These are phyloP conservation scores for Chymomyza amoena DNA, from an alignment of 2,888 invertebrate species.

Conservation along the genomic window DNA sequence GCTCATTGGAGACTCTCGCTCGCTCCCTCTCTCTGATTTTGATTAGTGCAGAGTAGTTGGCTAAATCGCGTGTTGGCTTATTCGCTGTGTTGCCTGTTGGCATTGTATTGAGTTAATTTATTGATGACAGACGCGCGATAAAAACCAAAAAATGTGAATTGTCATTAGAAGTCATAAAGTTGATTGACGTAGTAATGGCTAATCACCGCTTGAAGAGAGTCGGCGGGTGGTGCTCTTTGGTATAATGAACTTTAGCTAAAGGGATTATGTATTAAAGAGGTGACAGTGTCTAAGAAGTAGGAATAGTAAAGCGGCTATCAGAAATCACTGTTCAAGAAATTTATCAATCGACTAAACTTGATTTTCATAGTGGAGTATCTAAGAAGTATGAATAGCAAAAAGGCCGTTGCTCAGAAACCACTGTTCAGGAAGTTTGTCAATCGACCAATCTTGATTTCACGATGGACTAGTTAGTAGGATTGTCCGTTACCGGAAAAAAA, in stretches of 20 bases:
- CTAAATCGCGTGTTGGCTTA: constrained; percentile 62
- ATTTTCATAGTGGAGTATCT: too few species aligned
- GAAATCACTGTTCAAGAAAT: too few species aligned
- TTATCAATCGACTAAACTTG: too few species aligned
- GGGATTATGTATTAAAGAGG: neutral
- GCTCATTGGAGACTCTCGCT: constrained; percentile 54
- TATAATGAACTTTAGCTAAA: constrained; percentile 34
- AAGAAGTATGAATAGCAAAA: too few species aligned
- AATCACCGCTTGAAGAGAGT: constrained; percentile 8
- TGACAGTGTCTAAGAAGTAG: neutral
- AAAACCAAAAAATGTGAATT: constrained; percentile 69
- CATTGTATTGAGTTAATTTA: constrained; percentile 76
- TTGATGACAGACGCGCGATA: constrained; percentile 76
- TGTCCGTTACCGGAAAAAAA: too few species aligned
- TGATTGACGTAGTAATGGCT: constrained; percentile 50
- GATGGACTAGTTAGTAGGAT: too few species aligned
- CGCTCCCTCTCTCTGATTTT: constrained; percentile 38
- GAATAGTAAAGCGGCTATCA: too few species aligned
- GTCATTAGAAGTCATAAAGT: constrained; percentile 75
- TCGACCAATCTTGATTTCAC: too few species aligned
- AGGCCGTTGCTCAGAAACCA: too few species aligned
- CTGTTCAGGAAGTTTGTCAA: too few species aligned
- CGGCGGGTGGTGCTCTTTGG: constrained; percentile 18
- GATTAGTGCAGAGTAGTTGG: constrained; percentile 47
- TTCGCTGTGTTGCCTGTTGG: constrained; percentile 8